Conservation (phyloP, 37 sponge, comb jelly and placozoan genomes). For the Cladorhizidae sp. region DNA sequence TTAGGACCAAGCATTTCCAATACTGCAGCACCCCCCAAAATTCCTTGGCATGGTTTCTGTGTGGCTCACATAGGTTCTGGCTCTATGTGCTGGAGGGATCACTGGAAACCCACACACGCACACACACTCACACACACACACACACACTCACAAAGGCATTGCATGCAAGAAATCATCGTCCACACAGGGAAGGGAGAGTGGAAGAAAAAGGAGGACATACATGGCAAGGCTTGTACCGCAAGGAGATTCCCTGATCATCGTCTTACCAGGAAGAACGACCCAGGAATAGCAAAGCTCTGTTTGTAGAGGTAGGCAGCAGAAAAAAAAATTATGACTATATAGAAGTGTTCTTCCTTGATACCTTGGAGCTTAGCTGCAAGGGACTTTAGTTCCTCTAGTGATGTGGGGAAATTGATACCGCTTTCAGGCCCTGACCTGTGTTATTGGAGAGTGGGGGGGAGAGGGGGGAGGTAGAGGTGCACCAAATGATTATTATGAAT, state of each 20-base stretch:
- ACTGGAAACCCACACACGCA: too few species aligned
- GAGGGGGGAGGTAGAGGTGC: neutral
- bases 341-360: constrained; percentile 49
- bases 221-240: neutral
- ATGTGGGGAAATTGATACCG: constrained; percentile 50
- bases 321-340: constrained; percentile 46
- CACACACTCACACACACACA: too few species aligned
- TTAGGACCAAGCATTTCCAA: too few species aligned
- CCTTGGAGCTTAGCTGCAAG: constrained; percentile 28
- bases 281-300: constrained; percentile 89
- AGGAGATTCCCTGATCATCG: neutral
- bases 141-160: too few species aligned
- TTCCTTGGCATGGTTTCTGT: too few species aligned
- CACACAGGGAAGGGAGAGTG: too few species aligned
- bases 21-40: too few species aligned
- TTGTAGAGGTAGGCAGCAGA: constrained; percentile 80
- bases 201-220: neutral
- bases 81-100: too few species aligned
- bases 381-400: constrained; percentile 55
- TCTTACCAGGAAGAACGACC: constrained; percentile 80
- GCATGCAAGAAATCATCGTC: too few species aligned
- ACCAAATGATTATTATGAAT: neutral
- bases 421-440: neutral
- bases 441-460: neutral
- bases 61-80: too few species aligned